Percentiles rank a stretch among this genome's conserved stretches.
Conservation (phyloP, 2,888 invertebrate species). For the Noctua fimbriata region DNA sequence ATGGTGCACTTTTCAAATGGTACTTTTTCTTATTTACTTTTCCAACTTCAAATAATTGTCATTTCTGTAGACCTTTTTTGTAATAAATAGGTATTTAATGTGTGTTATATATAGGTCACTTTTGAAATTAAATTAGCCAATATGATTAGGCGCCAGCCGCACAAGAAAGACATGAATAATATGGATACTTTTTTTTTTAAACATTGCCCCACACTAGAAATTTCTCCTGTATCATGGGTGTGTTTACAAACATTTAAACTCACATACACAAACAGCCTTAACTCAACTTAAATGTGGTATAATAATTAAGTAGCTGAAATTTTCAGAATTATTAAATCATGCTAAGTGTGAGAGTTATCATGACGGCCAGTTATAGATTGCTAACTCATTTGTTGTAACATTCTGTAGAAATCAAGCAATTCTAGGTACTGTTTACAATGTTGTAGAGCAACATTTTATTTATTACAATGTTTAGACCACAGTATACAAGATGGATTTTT, state of each 20-base stretch:
- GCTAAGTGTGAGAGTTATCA: background rate
- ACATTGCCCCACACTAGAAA: too few species aligned
- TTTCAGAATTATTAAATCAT: background rate
- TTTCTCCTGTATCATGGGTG: too few species aligned
- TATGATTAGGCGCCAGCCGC: too few species aligned
- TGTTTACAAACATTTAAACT: too few species aligned
- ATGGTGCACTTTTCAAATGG: background rate
- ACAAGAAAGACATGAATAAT: too few species aligned
- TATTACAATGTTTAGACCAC: background rate
- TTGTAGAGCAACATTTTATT: background rate
- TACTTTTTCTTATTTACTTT: background rate
- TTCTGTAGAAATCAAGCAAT: background rate
- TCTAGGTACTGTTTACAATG: background rate
- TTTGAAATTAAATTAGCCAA: background rate
- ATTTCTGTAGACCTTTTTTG: background rate
- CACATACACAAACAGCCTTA: too few species aligned
- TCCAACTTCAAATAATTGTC: background rate
- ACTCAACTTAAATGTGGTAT: too few species aligned
- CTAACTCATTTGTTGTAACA: background rate
- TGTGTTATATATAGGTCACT: background rate
- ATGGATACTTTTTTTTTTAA: too few species aligned
- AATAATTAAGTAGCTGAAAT: background rate
- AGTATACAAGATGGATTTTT: too few species aligned
- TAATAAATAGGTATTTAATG: background rate
- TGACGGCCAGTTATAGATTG: background rate